Evolutionary conservation across 1,140 invertebrate species (phyloP).

Genomic region (Drosophila melanica): DNA sequence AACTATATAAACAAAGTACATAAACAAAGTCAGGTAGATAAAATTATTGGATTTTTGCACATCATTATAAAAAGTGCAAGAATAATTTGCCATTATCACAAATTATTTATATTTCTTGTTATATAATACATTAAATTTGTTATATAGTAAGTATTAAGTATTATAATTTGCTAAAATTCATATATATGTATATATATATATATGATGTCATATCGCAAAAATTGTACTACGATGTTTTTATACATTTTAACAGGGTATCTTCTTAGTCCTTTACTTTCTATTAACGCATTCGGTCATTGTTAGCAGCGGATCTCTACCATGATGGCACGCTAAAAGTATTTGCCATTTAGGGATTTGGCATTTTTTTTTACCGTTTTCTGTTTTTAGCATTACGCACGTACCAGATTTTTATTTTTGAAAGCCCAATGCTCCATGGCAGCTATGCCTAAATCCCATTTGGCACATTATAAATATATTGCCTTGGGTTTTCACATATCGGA

Average conservation of each 20-base stretch:
- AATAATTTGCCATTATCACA: no score
- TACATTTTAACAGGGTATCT: neutral
- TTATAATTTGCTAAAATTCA: no score
- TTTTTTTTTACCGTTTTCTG: slow-evolving; percentile 20
- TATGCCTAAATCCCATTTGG: slow-evolving; percentile 25
- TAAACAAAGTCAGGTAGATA: no score
- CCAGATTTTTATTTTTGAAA: slow-evolving; percentile 14
- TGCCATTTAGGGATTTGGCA: slow-evolving; percentile 21
- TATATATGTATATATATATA: no score
- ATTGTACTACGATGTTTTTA: no score
- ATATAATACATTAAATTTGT: no score
- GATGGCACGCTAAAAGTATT: slow-evolving; percentile 32
- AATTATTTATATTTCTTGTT: no score
- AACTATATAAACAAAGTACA: neutral
- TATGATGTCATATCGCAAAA: no score
- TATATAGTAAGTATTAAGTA: no score
- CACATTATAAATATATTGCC: slow-evolving; percentile 33
- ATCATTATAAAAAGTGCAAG: no score
- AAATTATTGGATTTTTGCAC: no score
- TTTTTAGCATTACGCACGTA: slow-evolving; percentile 21
- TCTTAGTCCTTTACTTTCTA: neutral
- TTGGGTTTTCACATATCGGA: slow-evolving; percentile 10
- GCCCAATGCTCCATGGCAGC: neutral
- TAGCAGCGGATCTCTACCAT: slow-evolving; percentile 22
- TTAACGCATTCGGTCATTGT: neutral